Evolutionary conservation across 2,888 invertebrate species (phyloP).

Genomic region (Abrostola tripartita): DNA sequence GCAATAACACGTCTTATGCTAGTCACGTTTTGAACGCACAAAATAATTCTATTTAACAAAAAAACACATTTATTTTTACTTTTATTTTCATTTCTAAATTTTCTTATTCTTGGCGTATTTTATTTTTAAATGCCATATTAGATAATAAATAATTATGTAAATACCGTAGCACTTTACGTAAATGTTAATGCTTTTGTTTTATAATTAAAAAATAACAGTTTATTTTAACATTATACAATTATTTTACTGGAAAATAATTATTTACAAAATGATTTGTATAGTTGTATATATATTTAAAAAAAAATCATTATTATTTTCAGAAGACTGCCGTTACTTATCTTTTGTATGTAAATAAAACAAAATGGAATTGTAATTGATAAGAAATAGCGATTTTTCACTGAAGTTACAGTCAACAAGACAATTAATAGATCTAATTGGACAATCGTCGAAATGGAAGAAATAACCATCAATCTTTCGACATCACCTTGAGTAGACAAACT

Average conservation of each 20-base stretch:
- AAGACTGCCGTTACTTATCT: conserved; percentile 84
- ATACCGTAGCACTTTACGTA: conserved; percentile 78
- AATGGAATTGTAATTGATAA: conserved; percentile 67
- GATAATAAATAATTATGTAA: conserved; percentile 81
- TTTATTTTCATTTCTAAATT: conserved; percentile 61
- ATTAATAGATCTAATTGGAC: conserved; percentile 61
- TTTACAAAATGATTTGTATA: conserved; percentile 78
- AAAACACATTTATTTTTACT: conserved; percentile 61
- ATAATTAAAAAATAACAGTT: conserved; percentile 56
- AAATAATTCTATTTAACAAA: conserved; percentile 75
- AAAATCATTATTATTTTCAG: conserved; percentile 78
- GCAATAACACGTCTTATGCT: conserved; percentile 88
- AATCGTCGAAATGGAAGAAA: conserved; percentile 48
- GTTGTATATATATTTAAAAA: conserved; percentile 75
- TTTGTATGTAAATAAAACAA: conserved; percentile 74
- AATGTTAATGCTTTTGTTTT: conserved; percentile 79
- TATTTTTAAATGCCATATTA: conserved; percentile 86
- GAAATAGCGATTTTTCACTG: conserved; percentile 87
- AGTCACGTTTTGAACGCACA: conserved; percentile 87
- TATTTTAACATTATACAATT: conserved; percentile 71
- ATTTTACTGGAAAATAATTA: conserved; percentile 73
- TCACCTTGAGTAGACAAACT: conserved; percentile 65
- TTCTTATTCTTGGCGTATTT: conserved; percentile 70
- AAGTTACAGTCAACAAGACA: conserved; percentile 61
- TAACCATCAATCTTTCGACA: conserved; percentile 63